These are phyloP conservation scores for Zalophus californianus DNA, from an alignment of 2,797 vertebrate genomes.

Conservation along the genomic window DNA sequence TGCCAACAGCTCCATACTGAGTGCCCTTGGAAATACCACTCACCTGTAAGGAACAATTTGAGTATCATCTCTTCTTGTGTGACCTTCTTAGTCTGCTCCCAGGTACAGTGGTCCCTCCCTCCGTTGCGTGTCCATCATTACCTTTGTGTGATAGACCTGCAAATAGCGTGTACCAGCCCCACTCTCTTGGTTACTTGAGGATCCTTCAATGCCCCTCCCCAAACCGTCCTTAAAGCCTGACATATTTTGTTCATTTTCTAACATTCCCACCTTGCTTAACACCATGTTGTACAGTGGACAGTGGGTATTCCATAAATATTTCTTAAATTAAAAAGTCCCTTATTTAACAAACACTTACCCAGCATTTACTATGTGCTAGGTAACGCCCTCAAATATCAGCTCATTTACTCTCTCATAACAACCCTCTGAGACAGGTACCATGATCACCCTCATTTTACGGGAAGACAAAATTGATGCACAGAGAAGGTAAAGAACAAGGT, in stretches of 20 bases:
- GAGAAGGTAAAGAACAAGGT: neutral
- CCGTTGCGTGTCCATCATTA: neutral
- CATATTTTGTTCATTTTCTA: neutral
- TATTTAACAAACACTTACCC: neutral
- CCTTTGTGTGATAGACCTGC: neutral
- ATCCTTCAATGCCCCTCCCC: neutral
- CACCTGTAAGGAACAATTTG: neutral
- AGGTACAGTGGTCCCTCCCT: accelerated
- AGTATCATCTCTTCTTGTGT: neutral
- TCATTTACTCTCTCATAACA: neutral
- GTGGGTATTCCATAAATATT: neutral
- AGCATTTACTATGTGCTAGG: neutral
- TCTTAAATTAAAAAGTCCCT: neutral
- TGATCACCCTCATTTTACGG: neutral
- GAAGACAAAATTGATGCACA: neutral
- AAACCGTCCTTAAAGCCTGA: neutral
- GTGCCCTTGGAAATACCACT: neutral
- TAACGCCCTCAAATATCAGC: neutral
- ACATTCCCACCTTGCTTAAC: neutral
- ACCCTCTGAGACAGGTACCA: neutral
- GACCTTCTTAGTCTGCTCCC: neutral
- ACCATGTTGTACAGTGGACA: neutral
- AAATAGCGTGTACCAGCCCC: accelerated
- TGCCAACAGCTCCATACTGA: accelerated
- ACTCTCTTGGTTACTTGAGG: neutral